Evolutionary conservation across 2,113 vertebrate species (phyloP), one percentile per base, ranked within the genome.

Genomic region (Boulengeromyrus knoepffleri): DNA sequence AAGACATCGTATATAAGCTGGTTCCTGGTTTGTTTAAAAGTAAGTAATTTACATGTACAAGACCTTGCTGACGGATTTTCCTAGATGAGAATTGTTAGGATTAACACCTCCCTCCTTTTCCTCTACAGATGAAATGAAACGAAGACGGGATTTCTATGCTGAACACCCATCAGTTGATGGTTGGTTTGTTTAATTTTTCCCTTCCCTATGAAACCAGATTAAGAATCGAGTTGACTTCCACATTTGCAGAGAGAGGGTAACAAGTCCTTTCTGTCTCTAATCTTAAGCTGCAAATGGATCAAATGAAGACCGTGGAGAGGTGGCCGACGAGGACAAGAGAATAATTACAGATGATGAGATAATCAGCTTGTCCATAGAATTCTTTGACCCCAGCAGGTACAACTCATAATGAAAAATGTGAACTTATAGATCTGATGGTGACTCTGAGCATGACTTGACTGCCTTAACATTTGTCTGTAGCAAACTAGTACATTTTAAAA

Each of bases 291-390:
- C 98, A 84, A 99, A 99, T 93, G 98, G 98, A 91, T 99, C 98
- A 90, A 99, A 99, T 94, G 98, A 99, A 96, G 98, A 99, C 92
- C 96, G 99, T 90, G 99, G 99, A 91, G 98, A 99, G 95, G 99
- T 99, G 92, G 97, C 98, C 80, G 99, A 99, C 2, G 99, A 99
- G 93, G 99, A 99, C 93, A 99, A 99, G 94, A 97, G 98, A 95
- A 99, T 99, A 93, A 99, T 99, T 92, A 99, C 99, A 92, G 99
- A 99, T 92, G 99, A 99, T 93, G 99, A 99, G 95, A 99, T 99
- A 95, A 99, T 99, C 96, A 99, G 99, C 93, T 97, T 99, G 93
- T 99, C 99, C 88, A 99, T 99, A 91, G 98, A 99, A 94, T 99
- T 99, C 96, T 99, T 98, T 93, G 98, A 99, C 93, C 97, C 97